phyloP scores from a whole-genome alignment of 2,888 invertebrate species.

The Hanleya hanleyi region DNA sequence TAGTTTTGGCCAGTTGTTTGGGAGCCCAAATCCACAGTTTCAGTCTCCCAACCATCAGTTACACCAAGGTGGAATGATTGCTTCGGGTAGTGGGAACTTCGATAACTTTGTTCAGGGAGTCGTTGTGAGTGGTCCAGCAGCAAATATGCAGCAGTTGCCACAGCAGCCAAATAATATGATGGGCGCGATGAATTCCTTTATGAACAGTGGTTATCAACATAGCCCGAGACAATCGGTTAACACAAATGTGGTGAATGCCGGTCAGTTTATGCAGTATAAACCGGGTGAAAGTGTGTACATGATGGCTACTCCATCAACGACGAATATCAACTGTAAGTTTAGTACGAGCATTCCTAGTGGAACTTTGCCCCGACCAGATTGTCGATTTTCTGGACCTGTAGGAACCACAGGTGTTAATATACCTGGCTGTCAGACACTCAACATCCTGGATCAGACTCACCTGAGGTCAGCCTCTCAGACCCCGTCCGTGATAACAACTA shows the following conservation, averaged over 20 bases:
- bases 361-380: neutral
- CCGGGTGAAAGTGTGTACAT: slow-evolving; percentile 5
- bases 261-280: neutral
- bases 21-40: neutral
- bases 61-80: neutral
- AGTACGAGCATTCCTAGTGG: neutral
- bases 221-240: neutral
- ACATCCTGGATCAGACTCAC: neutral
- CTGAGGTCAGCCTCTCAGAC: neutral
- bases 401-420: neutral
- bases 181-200: neutral
- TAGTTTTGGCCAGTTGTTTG: slow-evolving; percentile 8
- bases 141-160: neutral
- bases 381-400: neutral
- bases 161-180: neutral
- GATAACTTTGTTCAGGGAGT: slow-evolving; percentile 9
- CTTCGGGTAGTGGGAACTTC: neutral
- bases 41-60: neutral
- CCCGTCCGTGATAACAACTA: neutral
- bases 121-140: neutral
- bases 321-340: neutral
- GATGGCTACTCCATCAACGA: neutral
- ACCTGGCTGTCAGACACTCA: neutral
- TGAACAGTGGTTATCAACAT: neutral
- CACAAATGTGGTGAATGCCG: neutral